A percentile compares a stretch with the other conserved stretches of the same genome.
Evolutionary conservation across 2,888 invertebrate genomes (phyloP).

Genomic region (Bibio marci): DNA sequence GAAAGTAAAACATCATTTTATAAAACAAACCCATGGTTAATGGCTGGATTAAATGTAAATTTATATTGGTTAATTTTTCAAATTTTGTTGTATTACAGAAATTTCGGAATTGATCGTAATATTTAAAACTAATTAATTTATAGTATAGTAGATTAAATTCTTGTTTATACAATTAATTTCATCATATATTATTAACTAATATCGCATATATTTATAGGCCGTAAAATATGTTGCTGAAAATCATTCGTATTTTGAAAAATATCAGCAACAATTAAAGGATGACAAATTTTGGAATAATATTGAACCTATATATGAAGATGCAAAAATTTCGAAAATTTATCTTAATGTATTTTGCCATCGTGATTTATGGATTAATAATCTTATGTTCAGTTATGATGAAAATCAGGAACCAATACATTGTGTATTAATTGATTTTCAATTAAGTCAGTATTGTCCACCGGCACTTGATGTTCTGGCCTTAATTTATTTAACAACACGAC

Average conservation of each 20-base stretch:
- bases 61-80: no score
- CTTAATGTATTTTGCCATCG: conserved; percentile 19
- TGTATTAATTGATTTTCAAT: conserved; percentile 25
- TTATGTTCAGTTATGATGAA: conserved; percentile 16
- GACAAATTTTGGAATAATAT: no score
- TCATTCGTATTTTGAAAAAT: neutral
- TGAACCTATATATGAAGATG: no score
- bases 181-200: no score
- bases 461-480: conserved; percentile 22
- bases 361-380: conserved; percentile 20
- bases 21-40: conserved; percentile 17
- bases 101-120: no score
- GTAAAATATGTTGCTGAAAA: neutral
- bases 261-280: neutral
- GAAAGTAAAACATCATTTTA: conserved; percentile 14
- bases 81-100: no score
- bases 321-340: conserved; percentile 7
- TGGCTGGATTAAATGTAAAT: conserved; percentile 12
- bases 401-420: conserved; percentile 13
- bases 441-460: conserved; percentile 22
- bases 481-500: conserved; percentile 19
- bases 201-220: neutral
- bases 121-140: no score
- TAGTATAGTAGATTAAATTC: no score
- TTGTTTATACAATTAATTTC: no score